phyloP scores from a whole-genome alignment of 2,113 vertebrate genomes.

The Alces alces region DNA sequence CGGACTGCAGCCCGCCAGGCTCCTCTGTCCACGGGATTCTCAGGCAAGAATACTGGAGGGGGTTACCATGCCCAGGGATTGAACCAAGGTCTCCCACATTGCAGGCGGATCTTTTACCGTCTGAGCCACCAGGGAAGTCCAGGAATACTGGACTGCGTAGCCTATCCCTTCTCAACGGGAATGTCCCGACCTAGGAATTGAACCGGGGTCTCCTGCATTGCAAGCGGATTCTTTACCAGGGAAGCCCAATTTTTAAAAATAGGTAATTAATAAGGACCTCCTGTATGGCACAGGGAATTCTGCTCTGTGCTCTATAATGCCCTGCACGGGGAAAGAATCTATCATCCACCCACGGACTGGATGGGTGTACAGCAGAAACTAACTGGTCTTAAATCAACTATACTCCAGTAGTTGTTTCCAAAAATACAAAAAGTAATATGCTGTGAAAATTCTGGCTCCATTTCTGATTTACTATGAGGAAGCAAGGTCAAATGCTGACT shows the following conservation, averaged over 20 bases:
- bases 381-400: not conserved
- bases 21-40: not conserved
- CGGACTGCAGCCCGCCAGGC: not conserved
- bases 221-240: not conserved
- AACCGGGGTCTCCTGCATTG: not conserved
- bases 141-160: not conserved
- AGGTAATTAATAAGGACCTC: not conserved
- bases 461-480: not conserved
- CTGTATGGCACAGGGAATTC: not conserved
- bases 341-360: not conserved
- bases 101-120: not conserved
- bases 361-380: not conserved
- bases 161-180: not conserved
- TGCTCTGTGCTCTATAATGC: not conserved
- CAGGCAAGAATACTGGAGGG: not conserved
- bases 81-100: not conserved
- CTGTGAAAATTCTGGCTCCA: not conserved
- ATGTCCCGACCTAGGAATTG: accelerated
- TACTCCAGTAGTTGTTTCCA: not conserved
- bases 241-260: not conserved
- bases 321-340: not conserved
- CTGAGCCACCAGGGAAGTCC: not conserved
- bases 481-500: not conserved
- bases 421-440: not conserved
- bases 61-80: not conserved